These are phyloP conservation scores for Chaetoderma sp. DNA, from an alignment of 2,888 invertebrate genomes.

Conservation along the genomic window DNA sequence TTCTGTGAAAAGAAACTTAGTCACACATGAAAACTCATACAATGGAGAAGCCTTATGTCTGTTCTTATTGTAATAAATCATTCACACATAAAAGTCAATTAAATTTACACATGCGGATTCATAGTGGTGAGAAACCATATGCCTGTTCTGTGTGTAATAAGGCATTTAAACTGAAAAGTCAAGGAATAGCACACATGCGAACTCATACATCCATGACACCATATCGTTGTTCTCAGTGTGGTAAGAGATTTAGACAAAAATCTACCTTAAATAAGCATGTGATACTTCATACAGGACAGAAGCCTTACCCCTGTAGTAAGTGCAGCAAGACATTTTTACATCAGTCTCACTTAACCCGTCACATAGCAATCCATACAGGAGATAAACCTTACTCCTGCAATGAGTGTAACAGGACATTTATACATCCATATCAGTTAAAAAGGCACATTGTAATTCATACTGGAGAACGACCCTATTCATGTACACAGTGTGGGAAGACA, in stretches of 20 bases:
- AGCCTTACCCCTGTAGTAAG: background rate
- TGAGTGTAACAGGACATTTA: background rate
- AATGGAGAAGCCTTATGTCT: background rate
- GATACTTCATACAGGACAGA: background rate
- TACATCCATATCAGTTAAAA: background rate
- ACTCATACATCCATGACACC: background rate
- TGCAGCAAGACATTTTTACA: background rate
- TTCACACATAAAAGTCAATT: background rate
- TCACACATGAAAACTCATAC: background rate
- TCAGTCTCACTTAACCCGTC: background rate
- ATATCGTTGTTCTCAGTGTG: background rate
- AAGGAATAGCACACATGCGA: background rate
- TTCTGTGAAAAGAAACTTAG: background rate
- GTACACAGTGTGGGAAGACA: background rate
- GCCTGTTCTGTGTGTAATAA: background rate
- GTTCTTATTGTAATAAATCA: background rate
- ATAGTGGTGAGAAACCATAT: background rate
- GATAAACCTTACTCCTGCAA: background rate
- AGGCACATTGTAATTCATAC: background rate
- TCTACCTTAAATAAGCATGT: background rate
- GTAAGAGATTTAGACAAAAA: background rate
- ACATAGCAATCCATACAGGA: background rate
- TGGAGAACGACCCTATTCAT: background rate
- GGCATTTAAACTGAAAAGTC: background rate
- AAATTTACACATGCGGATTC: background rate